Evolutionary conservation across 2,797 vertebrate species (phyloP), one percentile per base, ranked within the genome.

Genomic region (Lepilemur septentrionalis): DNA sequence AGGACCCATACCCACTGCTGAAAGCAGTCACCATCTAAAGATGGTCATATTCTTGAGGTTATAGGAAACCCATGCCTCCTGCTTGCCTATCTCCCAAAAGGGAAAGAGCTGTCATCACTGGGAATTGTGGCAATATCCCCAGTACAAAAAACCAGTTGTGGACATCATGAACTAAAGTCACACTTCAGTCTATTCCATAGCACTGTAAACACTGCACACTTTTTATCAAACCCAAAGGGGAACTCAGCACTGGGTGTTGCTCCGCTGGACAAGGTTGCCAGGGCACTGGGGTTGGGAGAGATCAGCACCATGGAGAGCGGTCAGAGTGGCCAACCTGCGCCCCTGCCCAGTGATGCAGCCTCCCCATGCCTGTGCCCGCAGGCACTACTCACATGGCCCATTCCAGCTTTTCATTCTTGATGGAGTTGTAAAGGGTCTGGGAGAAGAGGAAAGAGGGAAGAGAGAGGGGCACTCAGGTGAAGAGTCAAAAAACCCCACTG

Each of bases 401-500:
- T 97, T 99, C 99, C 50, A 99, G 99, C 98, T 99, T 99, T 98
- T 99, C 99, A 63, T 99, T 99, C 99, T 99, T 99, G 98, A 99
- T 99, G 50, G 99, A 99, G 98, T 99, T 99, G 97, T 99, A 99
- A 79, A 99, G 98, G 80, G 99, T 98, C 99, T 99, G 98, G 88
- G 97, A 98, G 87, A 97, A 73, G 98, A 89, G 65, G 8, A 75
- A 70, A 85, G n/a, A 89, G 55, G 11, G 79, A 70, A 85, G n/a
- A 90, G 28, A 94, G 32, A 93, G 46, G 91, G 48, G 25, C 91
- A 23, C 79, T 90, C 84, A 94, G 75, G 35, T 48, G 48, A 79
- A 94, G 70, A 94, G 38, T 86, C 83, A 65, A 67, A 89, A 90
- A 94, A 88, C 13, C 52, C 65, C 57, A 75, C 65, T 55, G n/a